Percentiles rank a stretch among this genome's conserved stretches.
Conservation (phyloP, 2,888 invertebrate species). For the Heteromurus nitidus region DNA sequence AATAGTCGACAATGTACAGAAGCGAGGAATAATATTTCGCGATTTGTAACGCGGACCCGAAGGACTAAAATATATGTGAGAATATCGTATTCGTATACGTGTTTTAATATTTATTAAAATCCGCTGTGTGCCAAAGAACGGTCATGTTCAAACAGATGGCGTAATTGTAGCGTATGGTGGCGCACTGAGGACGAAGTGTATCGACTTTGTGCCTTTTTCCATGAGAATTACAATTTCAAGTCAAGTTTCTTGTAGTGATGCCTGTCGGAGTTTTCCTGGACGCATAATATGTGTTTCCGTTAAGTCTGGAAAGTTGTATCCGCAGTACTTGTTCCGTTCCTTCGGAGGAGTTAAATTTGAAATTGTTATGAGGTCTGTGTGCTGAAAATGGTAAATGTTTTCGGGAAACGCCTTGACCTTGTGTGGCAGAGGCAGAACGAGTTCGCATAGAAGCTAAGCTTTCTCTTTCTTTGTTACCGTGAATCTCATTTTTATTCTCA, state of each 20-base stretch:
- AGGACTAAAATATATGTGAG: too few species aligned
- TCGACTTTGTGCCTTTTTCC: background rate
- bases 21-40: too few species aligned
- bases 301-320: constrained; percentile 22
- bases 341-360: constrained; percentile 26
- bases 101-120: too few species aligned
- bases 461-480: constrained; percentile 40
- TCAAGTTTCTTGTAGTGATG: background rate
- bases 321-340: constrained; percentile 30
- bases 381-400: constrained; percentile 45
- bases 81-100: too few species aligned
- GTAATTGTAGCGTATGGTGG: too few species aligned
- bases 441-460: constrained; percentile 46
- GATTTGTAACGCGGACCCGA: too few species aligned
- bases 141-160: too few species aligned
- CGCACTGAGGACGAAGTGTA: too few species aligned
- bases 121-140: too few species aligned
- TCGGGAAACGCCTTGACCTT: constrained; percentile 56
- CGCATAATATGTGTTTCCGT: constrained; percentile 14
- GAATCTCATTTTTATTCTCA: constrained; percentile 35
- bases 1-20: too few species aligned
- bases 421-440: constrained; percentile 3
- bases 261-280: constrained; percentile 10
- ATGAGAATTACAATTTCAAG: background rate
- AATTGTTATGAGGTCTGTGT: constrained; percentile 41